Evolutionary conservation across 2,888 invertebrate species (phyloP).

Genomic region (Cyclophora punctaria): DNA sequence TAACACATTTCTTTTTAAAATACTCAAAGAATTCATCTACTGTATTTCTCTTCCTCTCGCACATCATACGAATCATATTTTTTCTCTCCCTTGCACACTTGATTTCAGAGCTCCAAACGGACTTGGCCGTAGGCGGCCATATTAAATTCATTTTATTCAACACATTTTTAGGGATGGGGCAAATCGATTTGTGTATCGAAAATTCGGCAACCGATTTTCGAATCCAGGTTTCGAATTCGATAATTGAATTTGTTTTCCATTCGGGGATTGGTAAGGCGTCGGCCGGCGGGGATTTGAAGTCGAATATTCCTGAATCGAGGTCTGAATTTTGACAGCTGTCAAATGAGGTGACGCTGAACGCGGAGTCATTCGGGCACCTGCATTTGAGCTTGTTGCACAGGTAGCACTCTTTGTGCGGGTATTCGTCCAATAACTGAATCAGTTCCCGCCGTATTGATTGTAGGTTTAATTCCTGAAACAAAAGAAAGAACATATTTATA

Average conservation of each 20-base stretch:
- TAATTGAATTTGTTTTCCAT: constrained; percentile 10
- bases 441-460: constrained; percentile 28
- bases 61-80: not conserved
- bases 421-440: constrained; percentile 26
- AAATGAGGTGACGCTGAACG: not conserved
- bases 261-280: constrained; percentile 17
- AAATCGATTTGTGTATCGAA: constrained; percentile 6
- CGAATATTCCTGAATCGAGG: constrained; percentile 3
- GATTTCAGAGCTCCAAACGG: constrained; percentile 24
- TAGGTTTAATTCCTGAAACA: constrained; percentile 33
- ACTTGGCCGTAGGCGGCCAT: constrained; percentile 23
- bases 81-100: constrained; percentile 10
- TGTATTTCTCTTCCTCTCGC: constrained; percentile 8
- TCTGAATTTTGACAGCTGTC: constrained; percentile 13
- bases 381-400: constrained; percentile 28
- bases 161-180: constrained; percentile 15
- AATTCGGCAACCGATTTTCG: constrained; percentile 14
- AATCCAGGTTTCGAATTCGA: constrained; percentile 17
- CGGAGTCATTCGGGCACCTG: constrained; percentile 14
- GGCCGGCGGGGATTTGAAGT: constrained; percentile 19
- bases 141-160: constrained; percentile 17
- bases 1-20: constrained; percentile 6
- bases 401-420: constrained; percentile 23
- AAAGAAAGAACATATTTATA: not conserved
- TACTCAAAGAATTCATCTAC: constrained; percentile 22